Evolutionary conservation across 2,113 vertebrate species (phyloP).

Genomic region (Muntiacus reevesi): DNA sequence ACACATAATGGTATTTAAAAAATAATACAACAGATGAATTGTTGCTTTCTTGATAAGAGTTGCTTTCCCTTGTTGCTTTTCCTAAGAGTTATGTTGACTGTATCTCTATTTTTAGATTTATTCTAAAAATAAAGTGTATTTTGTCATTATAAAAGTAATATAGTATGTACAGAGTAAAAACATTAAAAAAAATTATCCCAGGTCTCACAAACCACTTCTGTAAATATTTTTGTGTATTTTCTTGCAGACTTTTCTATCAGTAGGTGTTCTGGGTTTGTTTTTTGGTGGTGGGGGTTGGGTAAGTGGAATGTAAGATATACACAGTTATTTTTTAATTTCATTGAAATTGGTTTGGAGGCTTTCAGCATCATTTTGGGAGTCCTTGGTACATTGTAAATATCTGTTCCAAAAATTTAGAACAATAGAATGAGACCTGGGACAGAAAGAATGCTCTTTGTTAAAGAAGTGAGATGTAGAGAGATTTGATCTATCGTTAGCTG

Average conservation of each 20-base stretch:
- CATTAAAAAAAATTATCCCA: not conserved
- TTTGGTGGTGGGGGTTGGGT: not conserved
- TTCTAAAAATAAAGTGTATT: not conserved
- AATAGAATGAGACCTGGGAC: not conserved
- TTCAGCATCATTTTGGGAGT: not conserved
- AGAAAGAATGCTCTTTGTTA: not conserved
- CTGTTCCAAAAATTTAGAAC: not conserved
- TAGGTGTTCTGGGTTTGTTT: not conserved
- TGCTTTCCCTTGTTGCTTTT: not conserved
- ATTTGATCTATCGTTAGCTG: not conserved
- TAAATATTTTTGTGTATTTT: conserved; percentile 23
- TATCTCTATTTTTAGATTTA: conserved; percentile 6
- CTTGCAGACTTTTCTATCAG: not conserved
- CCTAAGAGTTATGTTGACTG: not conserved
- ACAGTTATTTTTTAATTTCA: not conserved
- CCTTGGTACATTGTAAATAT: not conserved
- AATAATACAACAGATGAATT: not conserved
- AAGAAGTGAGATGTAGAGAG: not conserved
- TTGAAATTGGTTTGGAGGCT: not conserved
- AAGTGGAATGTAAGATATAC: not conserved
- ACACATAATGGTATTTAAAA: not conserved
- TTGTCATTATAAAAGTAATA: not conserved
- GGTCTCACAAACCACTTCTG: not conserved
- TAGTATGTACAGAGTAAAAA: not conserved
- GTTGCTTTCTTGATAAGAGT: not conserved